Percentiles rank a stretch among this genome's conserved stretches.
Evolutionary conservation across 2,113 vertebrate species (phyloP).

Genomic region (Trichomycterus rosablanca): DNA sequence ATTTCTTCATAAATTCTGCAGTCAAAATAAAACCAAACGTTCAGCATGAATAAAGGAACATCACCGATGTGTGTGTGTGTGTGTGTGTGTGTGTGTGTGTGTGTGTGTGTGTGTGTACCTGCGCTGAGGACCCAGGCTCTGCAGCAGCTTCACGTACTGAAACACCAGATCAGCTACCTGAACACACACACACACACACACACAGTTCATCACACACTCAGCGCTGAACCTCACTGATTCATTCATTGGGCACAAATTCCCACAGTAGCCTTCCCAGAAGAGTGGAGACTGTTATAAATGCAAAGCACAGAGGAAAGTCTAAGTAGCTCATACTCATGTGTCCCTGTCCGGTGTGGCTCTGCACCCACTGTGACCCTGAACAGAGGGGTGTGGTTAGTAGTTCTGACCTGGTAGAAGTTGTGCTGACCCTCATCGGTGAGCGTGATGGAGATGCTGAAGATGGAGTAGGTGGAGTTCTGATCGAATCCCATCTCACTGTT

Average conservation of each 20-base stretch:
- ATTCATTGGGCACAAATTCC: too few species aligned
- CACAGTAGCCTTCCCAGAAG: too few species aligned
- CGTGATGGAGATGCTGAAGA: conserved; percentile 93
- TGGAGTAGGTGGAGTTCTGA: conserved; percentile 91
- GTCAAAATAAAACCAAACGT: background rate
- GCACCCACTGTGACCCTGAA: too few species aligned
- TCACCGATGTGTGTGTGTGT: too few species aligned
- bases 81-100: background rate
- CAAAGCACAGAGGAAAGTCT: too few species aligned
- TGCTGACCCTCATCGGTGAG: conserved; percentile 90
- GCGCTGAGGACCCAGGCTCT: conserved; percentile 82
- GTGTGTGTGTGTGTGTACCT: conserved; percentile 63
- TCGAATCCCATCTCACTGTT: conserved; percentile 95
- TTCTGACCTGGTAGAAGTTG: conserved; percentile 88
- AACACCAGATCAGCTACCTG: conserved; percentile 89
- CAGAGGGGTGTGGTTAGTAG: too few species aligned
- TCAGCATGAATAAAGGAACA: background rate
- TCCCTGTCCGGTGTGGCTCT: too few species aligned
- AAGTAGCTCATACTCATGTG: too few species aligned
- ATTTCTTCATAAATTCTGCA: conserved; percentile 92
- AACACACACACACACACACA: too few species aligned
- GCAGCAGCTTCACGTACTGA: conserved; percentile 95
- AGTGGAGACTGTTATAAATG: too few species aligned
- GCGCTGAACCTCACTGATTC: too few species aligned
- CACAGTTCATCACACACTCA: too few species aligned